Percentiles rank a stretch among this genome's conserved stretches.
These are phyloP conservation scores for Apodemia duryi DNA, from an alignment of 2,888 invertebrate species.

Conservation along the genomic window DNA sequence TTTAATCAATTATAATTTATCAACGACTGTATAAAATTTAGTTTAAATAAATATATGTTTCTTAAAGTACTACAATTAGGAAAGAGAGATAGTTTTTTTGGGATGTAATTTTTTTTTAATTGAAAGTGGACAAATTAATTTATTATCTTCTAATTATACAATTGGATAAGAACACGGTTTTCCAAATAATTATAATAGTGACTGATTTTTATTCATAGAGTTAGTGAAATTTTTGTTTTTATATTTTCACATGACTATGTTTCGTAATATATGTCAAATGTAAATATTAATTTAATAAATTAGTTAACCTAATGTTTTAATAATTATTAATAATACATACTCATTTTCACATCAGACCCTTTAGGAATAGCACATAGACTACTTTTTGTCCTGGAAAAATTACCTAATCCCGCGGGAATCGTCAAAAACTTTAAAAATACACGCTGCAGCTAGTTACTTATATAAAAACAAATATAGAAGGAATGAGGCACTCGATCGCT, in stretches of 20 bases:
- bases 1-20: not conserved
- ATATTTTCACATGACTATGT: not conserved
- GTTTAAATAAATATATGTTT: not conserved
- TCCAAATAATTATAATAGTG: constrained; percentile 12
- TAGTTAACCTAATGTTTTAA: constrained; percentile 36
- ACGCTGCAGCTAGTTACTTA: no score
- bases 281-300: constrained; percentile 49
- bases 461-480: no score
- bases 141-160: not conserved
- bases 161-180: constrained; percentile 1
- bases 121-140: not conserved
- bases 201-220: not conserved
- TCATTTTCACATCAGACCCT: no score
- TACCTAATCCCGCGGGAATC: no score
- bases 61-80: not conserved
- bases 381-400: no score
- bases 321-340: not conserved
- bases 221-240: not conserved
- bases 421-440: no score
- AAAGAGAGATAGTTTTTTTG: not conserved
- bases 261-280: constrained; percentile 38
- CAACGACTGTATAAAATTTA: not conserved
- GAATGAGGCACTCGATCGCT: no score
- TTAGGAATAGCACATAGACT: no score
- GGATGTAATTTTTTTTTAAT: not conserved